A percentile compares a stretch with the other conserved stretches of the same genome.
Conservation (phyloP, 2,113 vertebrate species). For the Rhagologus leucostigma region DNA sequence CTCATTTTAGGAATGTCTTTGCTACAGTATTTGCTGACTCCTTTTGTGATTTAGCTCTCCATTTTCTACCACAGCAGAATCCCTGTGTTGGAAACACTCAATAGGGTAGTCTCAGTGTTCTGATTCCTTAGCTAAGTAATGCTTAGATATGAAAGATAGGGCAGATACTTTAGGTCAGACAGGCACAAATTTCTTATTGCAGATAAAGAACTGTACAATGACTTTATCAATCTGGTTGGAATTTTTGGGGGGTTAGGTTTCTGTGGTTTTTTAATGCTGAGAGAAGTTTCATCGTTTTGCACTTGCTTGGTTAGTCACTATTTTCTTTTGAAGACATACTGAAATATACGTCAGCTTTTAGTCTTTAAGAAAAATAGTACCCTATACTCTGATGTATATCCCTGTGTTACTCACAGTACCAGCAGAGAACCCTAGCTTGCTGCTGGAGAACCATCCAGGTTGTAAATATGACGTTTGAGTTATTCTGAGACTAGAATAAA, state of each 20-base stretch:
- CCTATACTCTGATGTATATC: neutral
- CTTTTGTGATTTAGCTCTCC: neutral
- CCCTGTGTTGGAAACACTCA: neutral
- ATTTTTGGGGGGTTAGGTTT: rapidly evolving
- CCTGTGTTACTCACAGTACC: neutral
- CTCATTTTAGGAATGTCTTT: neutral
- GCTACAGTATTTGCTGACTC: neutral
- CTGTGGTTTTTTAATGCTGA: neutral
- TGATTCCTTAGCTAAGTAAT: neutral
- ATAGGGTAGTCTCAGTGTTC: neutral
- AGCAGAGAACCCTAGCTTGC: neutral
- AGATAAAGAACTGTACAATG: neutral
- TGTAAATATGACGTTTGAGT: neutral
- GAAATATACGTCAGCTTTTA: neutral
- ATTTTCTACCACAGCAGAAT: neutral
- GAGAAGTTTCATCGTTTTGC: neutral
- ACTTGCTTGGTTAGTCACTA: neutral
- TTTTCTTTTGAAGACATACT: neutral
- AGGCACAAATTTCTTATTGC: neutral
- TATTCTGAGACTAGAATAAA: neutral
- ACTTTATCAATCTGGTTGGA: neutral
- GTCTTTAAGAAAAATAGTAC: neutral
- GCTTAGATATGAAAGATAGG: neutral
- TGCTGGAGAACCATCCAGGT: neutral
- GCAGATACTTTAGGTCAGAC: neutral